Evolutionary conservation across 2,888 invertebrate species (phyloP).

Genomic region (Drosophila affinis): DNA sequence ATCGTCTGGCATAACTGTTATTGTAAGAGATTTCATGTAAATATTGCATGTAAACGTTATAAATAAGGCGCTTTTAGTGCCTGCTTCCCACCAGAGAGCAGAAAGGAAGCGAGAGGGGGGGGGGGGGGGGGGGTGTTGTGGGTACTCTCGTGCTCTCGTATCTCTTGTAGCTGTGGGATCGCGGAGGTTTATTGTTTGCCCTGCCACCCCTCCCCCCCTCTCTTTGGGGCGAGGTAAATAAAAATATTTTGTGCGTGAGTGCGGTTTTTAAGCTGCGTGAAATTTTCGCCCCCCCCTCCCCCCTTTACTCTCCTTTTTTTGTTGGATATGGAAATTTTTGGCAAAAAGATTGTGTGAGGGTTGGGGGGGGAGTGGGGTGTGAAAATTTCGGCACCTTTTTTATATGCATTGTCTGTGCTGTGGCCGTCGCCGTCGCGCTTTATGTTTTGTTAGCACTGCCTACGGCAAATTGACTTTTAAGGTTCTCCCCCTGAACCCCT

Average conservation of each 20-base stretch:
- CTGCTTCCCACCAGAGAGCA: conserved; percentile 12
- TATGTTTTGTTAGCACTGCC: conserved; percentile 72
- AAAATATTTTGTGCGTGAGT: conserved; percentile 79
- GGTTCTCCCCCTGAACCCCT: conserved; percentile 19
- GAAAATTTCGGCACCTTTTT: conserved; percentile 71
- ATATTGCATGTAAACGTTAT: conserved; percentile 77
- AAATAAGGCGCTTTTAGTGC: conserved; percentile 75
- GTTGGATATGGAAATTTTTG: conserved; percentile 62
- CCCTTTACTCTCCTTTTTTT: conserved; percentile 8
- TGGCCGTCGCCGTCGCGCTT: conserved; percentile 40
- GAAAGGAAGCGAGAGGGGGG: not conserved
- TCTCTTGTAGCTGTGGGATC: conserved; percentile 22
- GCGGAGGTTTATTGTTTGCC: conserved; percentile 68
- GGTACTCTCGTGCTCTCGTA: conserved; percentile 11
- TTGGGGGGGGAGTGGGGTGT: conserved; percentile 31
- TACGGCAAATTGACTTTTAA: conserved; percentile 74
- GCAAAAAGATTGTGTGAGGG: conserved; percentile 20
- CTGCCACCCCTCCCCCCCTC: not conserved
- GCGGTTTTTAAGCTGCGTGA: conserved; percentile 79
- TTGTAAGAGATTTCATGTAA: conserved; percentile 79
- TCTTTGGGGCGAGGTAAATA: conserved; percentile 67
- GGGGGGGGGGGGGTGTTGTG: not conserved
- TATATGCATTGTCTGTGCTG: conserved; percentile 64
- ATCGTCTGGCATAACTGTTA: conserved; percentile 76
- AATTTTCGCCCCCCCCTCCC: conserved; percentile 54